Evolutionary conservation across 1,140 invertebrate genomes (phyloP).

Genomic region (Hermatobates lingyangjiaoensis): DNA sequence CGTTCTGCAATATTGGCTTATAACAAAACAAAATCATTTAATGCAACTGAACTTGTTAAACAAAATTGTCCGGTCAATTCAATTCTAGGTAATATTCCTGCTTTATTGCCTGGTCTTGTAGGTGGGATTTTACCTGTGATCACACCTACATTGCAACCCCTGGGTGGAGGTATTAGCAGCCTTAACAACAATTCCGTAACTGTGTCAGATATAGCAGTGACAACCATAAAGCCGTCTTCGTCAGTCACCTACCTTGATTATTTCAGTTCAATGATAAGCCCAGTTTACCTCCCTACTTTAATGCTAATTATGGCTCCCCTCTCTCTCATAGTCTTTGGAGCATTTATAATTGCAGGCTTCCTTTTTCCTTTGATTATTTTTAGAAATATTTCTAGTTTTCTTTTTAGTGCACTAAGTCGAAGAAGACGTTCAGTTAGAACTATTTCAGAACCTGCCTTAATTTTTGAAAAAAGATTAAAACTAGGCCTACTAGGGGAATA

Average conservation of each 20-base stretch:
- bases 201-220: background rate
- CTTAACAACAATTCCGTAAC: background rate
- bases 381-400: background rate
- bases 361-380: background rate
- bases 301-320: background rate
- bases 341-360: background rate
- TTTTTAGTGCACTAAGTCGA: too few relatives aligned
- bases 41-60: background rate
- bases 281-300: background rate
- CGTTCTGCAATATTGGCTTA: background rate
- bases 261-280: background rate
- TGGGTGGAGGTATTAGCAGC: background rate
- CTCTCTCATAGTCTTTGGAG: background rate
- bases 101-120: background rate
- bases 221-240: background rate
- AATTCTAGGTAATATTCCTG: background rate
- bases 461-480: background rate
- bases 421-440: background rate
- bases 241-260: background rate
- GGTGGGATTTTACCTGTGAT: background rate
- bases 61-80: background rate
- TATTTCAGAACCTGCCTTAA: background rate
- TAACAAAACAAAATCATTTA: background rate
- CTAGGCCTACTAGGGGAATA: background rate
- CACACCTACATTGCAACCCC: background rate